Percentiles rank a stretch among this genome's conserved stretches.
phyloP scores from a whole-genome alignment of 2,113 vertebrate species.

The Noctilio leporinus region DNA sequence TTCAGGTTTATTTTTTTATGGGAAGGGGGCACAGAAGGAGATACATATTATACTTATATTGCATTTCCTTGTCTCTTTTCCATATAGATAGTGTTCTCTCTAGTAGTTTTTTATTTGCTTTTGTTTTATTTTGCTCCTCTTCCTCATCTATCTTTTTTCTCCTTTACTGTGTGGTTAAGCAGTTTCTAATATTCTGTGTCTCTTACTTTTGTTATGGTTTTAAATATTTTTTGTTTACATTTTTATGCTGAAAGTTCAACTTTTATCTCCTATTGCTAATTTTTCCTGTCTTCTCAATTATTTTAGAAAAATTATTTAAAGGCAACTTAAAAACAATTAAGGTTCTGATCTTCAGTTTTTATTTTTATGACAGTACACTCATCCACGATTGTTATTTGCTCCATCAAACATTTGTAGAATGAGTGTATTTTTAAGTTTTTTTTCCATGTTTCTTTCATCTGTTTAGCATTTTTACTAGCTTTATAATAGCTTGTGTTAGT shows the following conservation, averaged over 20 bases:
- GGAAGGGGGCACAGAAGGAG: not conserved
- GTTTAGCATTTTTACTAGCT: not conserved
- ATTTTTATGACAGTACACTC: not conserved
- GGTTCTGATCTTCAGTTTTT: not conserved
- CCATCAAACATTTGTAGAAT: not conserved
- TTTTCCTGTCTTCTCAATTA: not conserved
- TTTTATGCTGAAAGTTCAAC: not conserved
- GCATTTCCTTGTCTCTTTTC: not conserved
- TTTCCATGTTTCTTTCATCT: not conserved
- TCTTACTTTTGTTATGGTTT: not conserved
- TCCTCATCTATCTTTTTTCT: not conserved
- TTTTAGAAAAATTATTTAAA: not conserved
- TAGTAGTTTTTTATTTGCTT: not conserved
- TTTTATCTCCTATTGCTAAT: not conserved
- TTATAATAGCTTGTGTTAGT: not conserved
- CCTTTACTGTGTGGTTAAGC: not conserved
- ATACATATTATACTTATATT: not conserved
- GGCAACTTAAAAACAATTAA: not conserved
- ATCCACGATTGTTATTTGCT: not conserved
- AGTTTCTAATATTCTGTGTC: not conserved
- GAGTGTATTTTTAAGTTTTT: not conserved
- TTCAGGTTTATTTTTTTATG: not conserved
- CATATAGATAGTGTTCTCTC: not conserved
- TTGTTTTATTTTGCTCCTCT: slow-evolving; percentile 7
- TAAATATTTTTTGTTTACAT: not conserved